Base-by-base conservation (phyloP, 1,140 invertebrate genomes). In the Orchesella cincta region DNA sequence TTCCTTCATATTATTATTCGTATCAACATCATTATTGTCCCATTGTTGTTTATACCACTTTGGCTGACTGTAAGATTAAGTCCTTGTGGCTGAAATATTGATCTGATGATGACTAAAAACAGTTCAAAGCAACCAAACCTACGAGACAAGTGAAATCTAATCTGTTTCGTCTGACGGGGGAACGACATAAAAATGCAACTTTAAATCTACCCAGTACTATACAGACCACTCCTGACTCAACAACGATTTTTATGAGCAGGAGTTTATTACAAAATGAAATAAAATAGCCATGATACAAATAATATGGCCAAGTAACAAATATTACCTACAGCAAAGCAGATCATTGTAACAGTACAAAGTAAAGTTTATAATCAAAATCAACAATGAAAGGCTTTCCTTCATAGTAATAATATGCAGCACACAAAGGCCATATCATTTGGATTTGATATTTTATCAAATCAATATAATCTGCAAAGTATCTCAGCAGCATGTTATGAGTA, bases 121-220 rank as follows among this genome's bases (percentile, higher is more conserved):
- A 62, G 54, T 62, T 8, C 29, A 67, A 31, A 67, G 14, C 62
- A 67, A n/a, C n/a, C n/a, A n/a, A n/a, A n/a, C n/a, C n/a, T n/a
- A n/a, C n/a, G n/a, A 67, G 31, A 31, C 62, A 33, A 67, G 62
- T 67, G 62, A 31, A 67, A 67, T 23, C 26, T 67, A 67, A 67
- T 67, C 62, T 23, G 26, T 67, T 67, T 29, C 2, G 8, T 33
- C 12, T 67, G 62, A 67, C 23, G 26, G 33, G 23, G 5, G 54
- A 12, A 67, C 26, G 31, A n/a, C 62, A 46, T 67, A 57, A 18
- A n/a, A 57, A 57, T 57, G 54, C 23, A 57, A 23, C 54, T 18
- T 57, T 23, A 3, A 57, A 57, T 18, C 54, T 14, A n/a, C 23
- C 12, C 23, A 46, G 8, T 46, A 46, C 20, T 31, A 67, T 31